A percentile compares a stretch with the other conserved stretches of the same genome.
Evolutionary conservation across 2,797 vertebrate species (phyloP).

Genomic region (Trichosurus vulpecula): DNA sequence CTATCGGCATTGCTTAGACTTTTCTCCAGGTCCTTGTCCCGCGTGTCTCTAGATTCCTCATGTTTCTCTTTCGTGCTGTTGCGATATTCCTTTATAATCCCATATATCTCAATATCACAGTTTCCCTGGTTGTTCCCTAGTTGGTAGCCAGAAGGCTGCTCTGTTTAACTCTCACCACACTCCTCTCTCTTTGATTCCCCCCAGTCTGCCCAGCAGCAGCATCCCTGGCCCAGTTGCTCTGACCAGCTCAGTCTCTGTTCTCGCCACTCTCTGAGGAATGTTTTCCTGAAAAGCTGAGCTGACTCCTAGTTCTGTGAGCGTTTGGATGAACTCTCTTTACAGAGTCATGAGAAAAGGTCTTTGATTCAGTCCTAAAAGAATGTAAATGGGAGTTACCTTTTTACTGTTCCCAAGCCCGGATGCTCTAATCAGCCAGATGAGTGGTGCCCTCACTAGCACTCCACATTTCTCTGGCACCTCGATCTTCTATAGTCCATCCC

Average conservation of each 20-base stretch:
- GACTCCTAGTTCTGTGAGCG: not conserved
- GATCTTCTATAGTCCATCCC: too few relatives aligned
- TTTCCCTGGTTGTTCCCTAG: not conserved
- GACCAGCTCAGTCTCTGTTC: not conserved
- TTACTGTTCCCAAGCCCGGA: not conserved
- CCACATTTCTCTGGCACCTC: too few relatives aligned
- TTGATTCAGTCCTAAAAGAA: not conserved
- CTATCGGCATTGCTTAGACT: too few relatives aligned
- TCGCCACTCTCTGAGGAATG: not conserved
- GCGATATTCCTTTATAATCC: not conserved
- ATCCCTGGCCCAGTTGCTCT: not conserved
- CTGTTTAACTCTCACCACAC: not conserved
- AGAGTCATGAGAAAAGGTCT: not conserved
- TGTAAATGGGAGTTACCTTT: not conserved
- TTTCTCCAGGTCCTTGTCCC: not conserved
- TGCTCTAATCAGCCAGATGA: not conserved
- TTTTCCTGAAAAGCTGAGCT: not conserved
- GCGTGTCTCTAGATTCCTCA: too few relatives aligned
- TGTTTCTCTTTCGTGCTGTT: not conserved
- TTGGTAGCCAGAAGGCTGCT: not conserved
- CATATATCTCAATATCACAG: too few relatives aligned
- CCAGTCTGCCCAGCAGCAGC: not conserved
- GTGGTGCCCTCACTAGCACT: not conserved
- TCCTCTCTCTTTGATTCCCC: not conserved
- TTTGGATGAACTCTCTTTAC: not conserved